phyloP scores from a whole-genome alignment of 2,113 vertebrate species.

The Cebus imitator region DNA sequence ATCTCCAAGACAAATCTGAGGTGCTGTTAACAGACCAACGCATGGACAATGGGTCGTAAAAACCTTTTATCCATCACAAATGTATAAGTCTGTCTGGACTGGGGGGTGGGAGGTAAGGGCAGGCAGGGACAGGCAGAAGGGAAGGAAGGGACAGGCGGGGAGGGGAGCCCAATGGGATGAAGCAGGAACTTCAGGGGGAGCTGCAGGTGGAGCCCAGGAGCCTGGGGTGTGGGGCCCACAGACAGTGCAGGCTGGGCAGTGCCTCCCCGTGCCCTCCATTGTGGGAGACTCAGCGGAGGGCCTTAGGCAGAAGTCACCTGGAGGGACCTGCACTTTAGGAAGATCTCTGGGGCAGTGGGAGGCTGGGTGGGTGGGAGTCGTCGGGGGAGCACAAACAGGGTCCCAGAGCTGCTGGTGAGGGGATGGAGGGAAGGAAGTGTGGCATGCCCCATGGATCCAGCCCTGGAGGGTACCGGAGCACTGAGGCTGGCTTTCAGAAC shows the following conservation, averaged over 20 bases:
- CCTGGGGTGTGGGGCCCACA: background rate
- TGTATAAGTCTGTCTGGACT: background rate
- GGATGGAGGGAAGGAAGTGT: background rate
- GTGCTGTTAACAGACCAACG: background rate
- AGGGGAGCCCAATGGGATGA: background rate
- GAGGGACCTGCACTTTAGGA: background rate
- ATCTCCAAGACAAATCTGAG: background rate
- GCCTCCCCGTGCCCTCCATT: background rate
- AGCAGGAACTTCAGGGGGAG: background rate
- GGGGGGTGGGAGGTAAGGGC: background rate
- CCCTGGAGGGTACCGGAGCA: background rate
- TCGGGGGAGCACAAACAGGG: background rate
- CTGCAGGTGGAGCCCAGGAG: background rate
- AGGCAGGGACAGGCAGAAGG: background rate
- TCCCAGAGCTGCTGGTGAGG: too few species aligned
- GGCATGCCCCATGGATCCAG: background rate
- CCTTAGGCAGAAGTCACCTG: background rate
- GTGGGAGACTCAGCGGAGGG: background rate
- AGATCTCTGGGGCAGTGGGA: background rate
- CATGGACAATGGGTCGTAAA: background rate
- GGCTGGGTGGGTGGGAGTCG: background rate
- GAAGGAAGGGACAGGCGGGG: background rate
- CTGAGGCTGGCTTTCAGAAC: background rate
- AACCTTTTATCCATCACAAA: background rate
- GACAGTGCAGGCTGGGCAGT: too few species aligned